Conservation (phyloP, 1,140 invertebrate species). For the Papilio aristodemus region DNA sequence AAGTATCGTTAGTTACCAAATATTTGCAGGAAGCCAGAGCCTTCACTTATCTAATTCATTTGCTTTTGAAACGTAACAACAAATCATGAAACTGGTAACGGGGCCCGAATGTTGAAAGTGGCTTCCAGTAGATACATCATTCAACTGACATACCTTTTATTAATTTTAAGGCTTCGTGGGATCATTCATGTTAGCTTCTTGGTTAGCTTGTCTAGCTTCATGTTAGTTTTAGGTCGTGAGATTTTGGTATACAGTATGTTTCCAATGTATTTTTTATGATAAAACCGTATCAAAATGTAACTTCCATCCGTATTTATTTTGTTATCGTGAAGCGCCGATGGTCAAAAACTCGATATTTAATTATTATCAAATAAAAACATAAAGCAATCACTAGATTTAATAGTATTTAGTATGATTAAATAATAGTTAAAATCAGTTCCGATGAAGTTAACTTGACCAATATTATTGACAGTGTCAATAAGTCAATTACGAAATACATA, state of each 20-base stretch:
- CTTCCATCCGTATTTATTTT: not conserved
- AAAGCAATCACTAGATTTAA: too few relatives aligned
- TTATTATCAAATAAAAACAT: too few relatives aligned
- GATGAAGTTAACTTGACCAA: too few relatives aligned
- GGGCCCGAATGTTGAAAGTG: not conserved
- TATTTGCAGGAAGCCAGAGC: constrained; percentile 2
- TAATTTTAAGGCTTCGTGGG: not conserved
- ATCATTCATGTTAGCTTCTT: constrained; percentile 2
- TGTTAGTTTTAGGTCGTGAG: not conserved
- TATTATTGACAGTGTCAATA: too few relatives aligned
- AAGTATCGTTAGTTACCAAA: not conserved
- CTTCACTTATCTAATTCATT: constrained; percentile 5
- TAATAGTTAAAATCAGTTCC: too few relatives aligned
- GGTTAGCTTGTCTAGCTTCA: too few relatives aligned
- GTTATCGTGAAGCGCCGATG: not conserved
- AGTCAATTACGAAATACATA: too few relatives aligned
- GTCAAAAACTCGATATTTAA: too few relatives aligned
- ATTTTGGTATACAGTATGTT: not conserved
- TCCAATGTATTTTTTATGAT: not conserved
- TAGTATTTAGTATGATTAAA: too few relatives aligned
- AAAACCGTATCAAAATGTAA: not conserved
- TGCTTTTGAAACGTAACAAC: not conserved
- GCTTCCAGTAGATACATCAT: constrained; percentile 6
- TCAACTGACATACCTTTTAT: not conserved
- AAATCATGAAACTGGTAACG: not conserved